Conservation (phyloP, 2,888 invertebrate species). For the Meiosimyza decipiens region DNA sequence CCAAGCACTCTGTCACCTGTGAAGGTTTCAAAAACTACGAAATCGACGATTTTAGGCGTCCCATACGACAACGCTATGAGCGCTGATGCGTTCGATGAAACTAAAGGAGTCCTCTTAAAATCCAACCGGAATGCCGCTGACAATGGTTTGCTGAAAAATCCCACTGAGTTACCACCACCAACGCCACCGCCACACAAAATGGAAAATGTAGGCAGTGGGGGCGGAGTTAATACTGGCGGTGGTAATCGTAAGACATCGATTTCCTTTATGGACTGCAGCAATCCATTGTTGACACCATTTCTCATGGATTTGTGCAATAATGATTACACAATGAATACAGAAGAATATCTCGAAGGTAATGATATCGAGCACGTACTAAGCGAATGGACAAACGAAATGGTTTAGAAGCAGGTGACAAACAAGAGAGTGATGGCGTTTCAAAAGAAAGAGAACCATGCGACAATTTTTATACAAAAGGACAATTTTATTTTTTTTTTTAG, state of each 20-base stretch:
- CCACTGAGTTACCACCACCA: slow-evolving; percentile 20
- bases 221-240: slow-evolving; percentile 11
- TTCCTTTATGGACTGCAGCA: slow-evolving; percentile 58
- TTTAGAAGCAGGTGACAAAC: slow-evolving; percentile 38
- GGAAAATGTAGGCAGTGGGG: not conserved
- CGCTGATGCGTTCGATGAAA: too few relatives aligned
- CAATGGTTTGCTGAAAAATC: not conserved
- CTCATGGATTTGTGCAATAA: slow-evolving; percentile 62
- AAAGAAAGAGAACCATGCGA: not conserved
- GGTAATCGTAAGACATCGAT: slow-evolving; percentile 52
- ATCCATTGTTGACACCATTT: slow-evolving; percentile 57
- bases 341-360: slow-evolving; percentile 51
- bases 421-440: not conserved
- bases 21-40: slow-evolving; percentile 12
- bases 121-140: not conserved
- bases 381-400: slow-evolving; percentile 53
- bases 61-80: too few relatives aligned
- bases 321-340: slow-evolving; percentile 60
- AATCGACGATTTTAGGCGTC: too few relatives aligned
- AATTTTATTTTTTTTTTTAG: slow-evolving; percentile 6
- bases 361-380: slow-evolving; percentile 59
- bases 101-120: too few relatives aligned
- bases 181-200: not conserved
- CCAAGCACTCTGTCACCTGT: slow-evolving; percentile 43
- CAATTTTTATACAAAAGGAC: slow-evolving; percentile 2